phyloP scores from a whole-genome alignment of 23 tunicate species.

The Diplosoma virens region DNA sequence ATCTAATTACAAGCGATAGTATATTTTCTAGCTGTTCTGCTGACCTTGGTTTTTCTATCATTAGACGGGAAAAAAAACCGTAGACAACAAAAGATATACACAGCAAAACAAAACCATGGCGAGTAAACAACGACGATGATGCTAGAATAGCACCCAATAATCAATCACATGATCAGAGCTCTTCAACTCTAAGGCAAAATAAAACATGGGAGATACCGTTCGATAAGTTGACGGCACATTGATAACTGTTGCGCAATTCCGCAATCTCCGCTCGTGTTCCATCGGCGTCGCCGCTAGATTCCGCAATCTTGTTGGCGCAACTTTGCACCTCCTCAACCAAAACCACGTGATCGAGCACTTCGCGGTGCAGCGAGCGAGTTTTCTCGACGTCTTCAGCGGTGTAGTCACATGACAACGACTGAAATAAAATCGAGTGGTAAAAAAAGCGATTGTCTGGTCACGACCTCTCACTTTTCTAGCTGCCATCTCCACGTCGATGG shows the following conservation, averaged over 20 bases:
- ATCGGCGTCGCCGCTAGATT: conserved; percentile 64
- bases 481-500: conserved; percentile 42
- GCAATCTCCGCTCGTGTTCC: conserved; percentile 85
- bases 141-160: no score
- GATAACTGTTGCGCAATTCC: conserved; percentile 70
- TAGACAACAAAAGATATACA: no score
- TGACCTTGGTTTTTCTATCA: no score
- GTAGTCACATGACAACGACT: no score
- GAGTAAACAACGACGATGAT: background rate
- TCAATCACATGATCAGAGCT: no score
- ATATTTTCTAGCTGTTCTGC: no score
- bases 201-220: conserved; percentile 49
- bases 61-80: no score
- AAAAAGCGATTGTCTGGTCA: no score
- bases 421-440: background rate
- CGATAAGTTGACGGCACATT: conserved; percentile 45
- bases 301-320: conserved; percentile 61
- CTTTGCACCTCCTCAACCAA: conserved; percentile 59
- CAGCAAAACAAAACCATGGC: background rate
- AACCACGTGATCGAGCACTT: conserved; percentile 28
- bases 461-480: conserved; percentile 22
- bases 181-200: background rate
- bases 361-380: conserved; percentile 56
- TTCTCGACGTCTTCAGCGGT: no score
- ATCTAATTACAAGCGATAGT: no score